Conservation (phyloP, 2,888 invertebrate species). For the Pammene fasciana region DNA sequence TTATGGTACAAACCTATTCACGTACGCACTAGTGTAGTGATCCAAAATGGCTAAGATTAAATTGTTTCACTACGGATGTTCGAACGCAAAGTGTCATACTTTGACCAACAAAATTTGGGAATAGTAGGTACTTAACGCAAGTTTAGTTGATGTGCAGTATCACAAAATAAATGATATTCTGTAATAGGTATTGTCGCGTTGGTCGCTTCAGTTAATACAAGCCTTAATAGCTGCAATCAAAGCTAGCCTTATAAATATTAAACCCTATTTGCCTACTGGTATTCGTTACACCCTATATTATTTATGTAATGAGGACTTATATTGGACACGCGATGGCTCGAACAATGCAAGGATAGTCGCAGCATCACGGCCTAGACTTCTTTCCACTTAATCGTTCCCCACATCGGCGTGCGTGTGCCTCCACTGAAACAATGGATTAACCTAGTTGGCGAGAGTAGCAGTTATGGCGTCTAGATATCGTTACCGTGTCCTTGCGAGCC, state of each 20-base stretch:
- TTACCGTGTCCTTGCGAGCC: conserved; percentile 78
- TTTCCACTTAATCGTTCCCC: conserved; percentile 76
- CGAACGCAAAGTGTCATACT: neutral
- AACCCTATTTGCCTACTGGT: conserved; percentile 57
- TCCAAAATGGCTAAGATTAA: neutral
- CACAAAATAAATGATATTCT: neutral
- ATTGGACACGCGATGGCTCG: conserved; percentile 76
- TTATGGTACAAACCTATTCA: neutral
- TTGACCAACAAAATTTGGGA: too few relatives aligned
- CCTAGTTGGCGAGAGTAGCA: conserved; percentile 66
- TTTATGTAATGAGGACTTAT: conserved; percentile 81
- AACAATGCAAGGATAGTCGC: conserved; percentile 80
- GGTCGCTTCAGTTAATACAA: conserved; percentile 10
- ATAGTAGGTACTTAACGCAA: too few relatives aligned
- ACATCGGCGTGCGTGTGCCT: conserved; percentile 68
- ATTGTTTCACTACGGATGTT: neutral
- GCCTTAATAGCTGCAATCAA: conserved; percentile 15
- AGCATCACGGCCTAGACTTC: conserved; percentile 77
- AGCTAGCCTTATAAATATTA: conserved; percentile 63
- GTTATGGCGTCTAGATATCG: conserved; percentile 61
- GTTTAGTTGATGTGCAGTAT: too few relatives aligned
- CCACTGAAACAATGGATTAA: conserved; percentile 77
- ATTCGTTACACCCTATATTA: conserved; percentile 71
- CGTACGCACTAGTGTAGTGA: neutral
- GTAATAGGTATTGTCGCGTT: neutral